Conservation (phyloP, 2,113 vertebrate species). For the Atractosteus spatula region DNA sequence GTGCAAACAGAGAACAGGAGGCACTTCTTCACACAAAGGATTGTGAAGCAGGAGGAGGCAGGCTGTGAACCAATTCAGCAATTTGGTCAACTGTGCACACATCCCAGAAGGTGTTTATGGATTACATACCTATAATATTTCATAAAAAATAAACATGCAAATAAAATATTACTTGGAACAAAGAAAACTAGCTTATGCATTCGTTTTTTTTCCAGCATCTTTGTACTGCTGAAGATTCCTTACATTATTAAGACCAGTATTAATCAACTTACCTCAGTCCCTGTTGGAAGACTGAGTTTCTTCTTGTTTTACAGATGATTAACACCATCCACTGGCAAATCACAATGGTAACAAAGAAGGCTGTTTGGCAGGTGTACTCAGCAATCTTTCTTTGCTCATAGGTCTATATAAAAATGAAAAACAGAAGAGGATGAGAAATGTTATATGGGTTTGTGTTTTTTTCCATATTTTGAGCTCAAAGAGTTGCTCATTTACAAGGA, state of each 20-base stretch:
- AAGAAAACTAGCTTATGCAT: too few species aligned
- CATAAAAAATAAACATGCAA: too few species aligned
- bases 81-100: too few species aligned
- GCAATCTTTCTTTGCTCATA: slow-evolving; percentile 89
- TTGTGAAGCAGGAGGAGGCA: neutral
- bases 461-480: neutral
- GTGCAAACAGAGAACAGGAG: neutral
- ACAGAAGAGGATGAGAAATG: neutral
- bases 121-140: too few species aligned
- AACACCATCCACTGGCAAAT: slow-evolving; percentile 89
- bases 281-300: slow-evolving; percentile 87
- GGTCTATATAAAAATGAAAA: slow-evolving; percentile 60
- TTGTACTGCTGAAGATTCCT: too few species aligned
- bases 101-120: too few species aligned
- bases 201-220: too few species aligned
- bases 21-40: neutral
- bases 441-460: too few species aligned
- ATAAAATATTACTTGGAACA: too few species aligned
- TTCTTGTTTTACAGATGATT: slow-evolving; percentile 90
- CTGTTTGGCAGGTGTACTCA: slow-evolving; percentile 90
- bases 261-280: slow-evolving; percentile 81
- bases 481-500: accelerated
- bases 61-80: too few species aligned
- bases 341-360: slow-evolving; percentile 88
- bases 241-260: too few species aligned